Base-by-base conservation (phyloP, 1,140 invertebrate species). In the Panulirus ornatus region DNA sequence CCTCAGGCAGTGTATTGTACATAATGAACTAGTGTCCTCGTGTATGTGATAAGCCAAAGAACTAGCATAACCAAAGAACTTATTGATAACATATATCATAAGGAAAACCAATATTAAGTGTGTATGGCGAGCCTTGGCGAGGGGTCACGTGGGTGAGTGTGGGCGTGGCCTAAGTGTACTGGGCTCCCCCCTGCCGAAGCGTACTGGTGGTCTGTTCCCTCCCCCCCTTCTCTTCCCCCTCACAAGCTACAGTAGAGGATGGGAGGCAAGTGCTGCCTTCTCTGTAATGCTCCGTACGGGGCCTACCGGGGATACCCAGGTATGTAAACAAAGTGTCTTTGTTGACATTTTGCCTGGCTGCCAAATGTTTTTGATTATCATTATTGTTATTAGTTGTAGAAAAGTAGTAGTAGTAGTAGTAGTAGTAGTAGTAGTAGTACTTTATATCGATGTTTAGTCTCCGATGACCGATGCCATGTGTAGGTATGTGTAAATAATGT, bases 191-290 rank as follows among this genome's bases (percentile, higher is more conserved):
- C n/a, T n/a, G n/a, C n/a, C n/a, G n/a, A n/a, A n/a, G n/a, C n/a
- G n/a, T n/a, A n/a, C n/a, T n/a, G n/a, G n/a, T 30, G 70, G 70
- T 34, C 30, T 16, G 30, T 2, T 73, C 30, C 14, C 70, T 38
- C 38, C 3, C 71, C 9, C 71, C 36, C 42, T 34, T 22, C 34
- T 34, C 0, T 0, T 3, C 51, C 9, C 51, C 5, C 51, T 16
- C 51, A 58, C 11, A 16, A 1, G 30, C 58, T 27, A 22, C 58
- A 58, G 2, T 66, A 30, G 58, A 58, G 47, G 38, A 88, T 88
- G 86, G 86, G 86, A 42, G 86, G 86, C 40, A 88, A 88, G 86
- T 88, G 86, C 42, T 88, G 86, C 58, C 86, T 88, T 42, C 86
- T 88, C 19, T 88, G 86, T 51, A 88, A 82, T 34, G 86, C 86